Evolutionary conservation across 2,113 vertebrate species (phyloP).

Genomic region (Phalacrocorax brasilianus): DNA sequence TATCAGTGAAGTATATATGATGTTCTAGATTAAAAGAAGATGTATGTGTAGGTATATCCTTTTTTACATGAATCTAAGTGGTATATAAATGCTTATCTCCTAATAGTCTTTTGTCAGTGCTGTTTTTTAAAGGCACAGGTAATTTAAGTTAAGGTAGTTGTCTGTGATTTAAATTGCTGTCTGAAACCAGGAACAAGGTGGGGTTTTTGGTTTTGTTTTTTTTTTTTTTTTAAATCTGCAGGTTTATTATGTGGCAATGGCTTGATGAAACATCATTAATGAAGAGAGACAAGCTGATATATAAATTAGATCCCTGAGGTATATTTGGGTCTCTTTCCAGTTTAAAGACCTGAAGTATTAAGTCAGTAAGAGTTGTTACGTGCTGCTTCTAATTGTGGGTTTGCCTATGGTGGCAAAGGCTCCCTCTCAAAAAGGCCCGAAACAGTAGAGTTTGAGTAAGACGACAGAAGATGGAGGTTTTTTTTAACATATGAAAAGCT

Average conservation of each 20-base stretch:
- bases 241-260: neutral
- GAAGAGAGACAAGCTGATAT: neutral
- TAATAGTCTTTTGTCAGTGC: neutral
- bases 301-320: neutral
- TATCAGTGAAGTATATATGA: accelerated
- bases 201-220: neutral
- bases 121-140: neutral
- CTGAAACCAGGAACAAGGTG: neutral
- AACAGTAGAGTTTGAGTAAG: neutral
- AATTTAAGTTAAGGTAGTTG: neutral
- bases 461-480: neutral
- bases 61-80: neutral
- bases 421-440: neutral
- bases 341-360: neutral
- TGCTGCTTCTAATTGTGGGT: neutral
- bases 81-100: neutral
- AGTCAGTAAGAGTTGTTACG: neutral
- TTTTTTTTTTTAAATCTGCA: neutral
- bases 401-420: neutral
- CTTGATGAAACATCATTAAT: neutral
- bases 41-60: neutral
- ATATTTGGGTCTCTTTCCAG: neutral
- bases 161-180: neutral
- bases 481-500: neutral
- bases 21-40: neutral